Conservation (phyloP, 2,797 vertebrate species). For the Acipenser ruthenus region DNA sequence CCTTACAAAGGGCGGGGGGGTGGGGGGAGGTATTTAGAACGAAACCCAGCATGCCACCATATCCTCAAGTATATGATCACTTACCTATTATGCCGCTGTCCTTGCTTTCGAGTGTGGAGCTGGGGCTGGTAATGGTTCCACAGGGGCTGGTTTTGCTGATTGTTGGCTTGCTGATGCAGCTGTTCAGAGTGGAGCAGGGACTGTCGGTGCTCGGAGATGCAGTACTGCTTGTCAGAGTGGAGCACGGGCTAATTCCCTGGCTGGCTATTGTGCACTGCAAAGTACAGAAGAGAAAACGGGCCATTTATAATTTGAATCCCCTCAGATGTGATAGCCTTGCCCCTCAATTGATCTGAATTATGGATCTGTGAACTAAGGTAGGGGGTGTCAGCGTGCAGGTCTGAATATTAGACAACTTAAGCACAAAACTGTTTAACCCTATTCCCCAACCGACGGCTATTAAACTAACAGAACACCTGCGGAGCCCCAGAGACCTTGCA, state of each 20-base stretch:
- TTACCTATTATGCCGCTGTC: conserved; percentile 98
- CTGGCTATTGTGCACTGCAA: conserved; percentile 69
- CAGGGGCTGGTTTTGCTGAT: conserved; percentile 73
- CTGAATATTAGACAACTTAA: background rate
- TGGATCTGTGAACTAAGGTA: background rate
- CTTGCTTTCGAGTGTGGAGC: conserved; percentile 97
- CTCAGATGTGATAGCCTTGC: background rate
- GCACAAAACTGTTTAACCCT: background rate
- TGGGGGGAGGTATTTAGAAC: background rate
- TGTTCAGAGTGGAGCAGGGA: conserved; percentile 82
- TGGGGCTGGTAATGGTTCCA: conserved; percentile 89
- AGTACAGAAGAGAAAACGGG: conserved; percentile 20
- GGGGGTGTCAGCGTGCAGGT: no score
- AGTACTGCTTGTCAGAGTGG: conserved; percentile 91
- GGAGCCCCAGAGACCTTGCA: no score
- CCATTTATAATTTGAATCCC: background rate
- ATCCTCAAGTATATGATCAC: conserved; percentile 16
- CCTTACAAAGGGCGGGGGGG: background rate
- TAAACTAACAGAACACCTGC: background rate
- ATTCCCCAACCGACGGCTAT: background rate
- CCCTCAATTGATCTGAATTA: background rate
- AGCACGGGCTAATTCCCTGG: conserved; percentile 88
- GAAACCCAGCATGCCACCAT: background rate
- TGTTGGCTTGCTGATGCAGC: conserved; percentile 64
- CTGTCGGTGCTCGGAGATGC: conserved; percentile 88